phyloP scores from a whole-genome alignment of 2,797 vertebrate species.

The Anomalospiza imberbis region DNA sequence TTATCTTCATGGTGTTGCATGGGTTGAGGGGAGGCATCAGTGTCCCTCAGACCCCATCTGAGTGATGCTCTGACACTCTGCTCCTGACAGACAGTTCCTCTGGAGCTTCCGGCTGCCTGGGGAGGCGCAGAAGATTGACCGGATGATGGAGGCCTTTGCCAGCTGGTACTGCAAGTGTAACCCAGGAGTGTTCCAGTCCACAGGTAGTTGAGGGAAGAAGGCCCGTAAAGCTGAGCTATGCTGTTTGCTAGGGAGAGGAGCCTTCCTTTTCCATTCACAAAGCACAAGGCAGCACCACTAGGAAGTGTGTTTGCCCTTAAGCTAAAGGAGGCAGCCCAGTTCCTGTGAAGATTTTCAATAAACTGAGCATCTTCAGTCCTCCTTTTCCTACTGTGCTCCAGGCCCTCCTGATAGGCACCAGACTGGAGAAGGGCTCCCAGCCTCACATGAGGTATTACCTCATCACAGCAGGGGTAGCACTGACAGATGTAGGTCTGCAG shows the following conservation, averaged over 20 bases:
- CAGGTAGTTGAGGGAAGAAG: conserved; percentile 69
- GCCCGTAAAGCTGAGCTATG: not conserved
- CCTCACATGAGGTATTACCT: not conserved
- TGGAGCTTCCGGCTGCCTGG: conserved; percentile 94
- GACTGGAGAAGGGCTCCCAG: not conserved
- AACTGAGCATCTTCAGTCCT: not conserved
- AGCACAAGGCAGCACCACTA: not conserved
- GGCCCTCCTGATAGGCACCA: not conserved
- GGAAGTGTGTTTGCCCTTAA: not conserved
- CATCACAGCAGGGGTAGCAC: not conserved
- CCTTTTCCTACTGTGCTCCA: not conserved
- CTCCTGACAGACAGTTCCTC: conserved; percentile 83
- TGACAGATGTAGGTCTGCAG: not conserved
- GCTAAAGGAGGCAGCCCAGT: not conserved
- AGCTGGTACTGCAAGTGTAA: conserved; percentile 90
- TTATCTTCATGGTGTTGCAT: not conserved
- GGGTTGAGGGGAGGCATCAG: not conserved
- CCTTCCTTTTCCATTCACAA: not conserved
- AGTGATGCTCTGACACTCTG: not conserved
- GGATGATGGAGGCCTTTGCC: conserved; percentile 98
- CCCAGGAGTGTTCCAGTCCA: conserved; percentile 84
- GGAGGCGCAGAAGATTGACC: conserved; percentile 94
- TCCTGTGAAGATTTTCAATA: not conserved
- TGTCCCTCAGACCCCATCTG: not conserved
- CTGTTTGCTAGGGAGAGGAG: not conserved